Base-by-base conservation (phyloP, 2,797 vertebrate species). In the Mormyrops boulengeri region DNA sequence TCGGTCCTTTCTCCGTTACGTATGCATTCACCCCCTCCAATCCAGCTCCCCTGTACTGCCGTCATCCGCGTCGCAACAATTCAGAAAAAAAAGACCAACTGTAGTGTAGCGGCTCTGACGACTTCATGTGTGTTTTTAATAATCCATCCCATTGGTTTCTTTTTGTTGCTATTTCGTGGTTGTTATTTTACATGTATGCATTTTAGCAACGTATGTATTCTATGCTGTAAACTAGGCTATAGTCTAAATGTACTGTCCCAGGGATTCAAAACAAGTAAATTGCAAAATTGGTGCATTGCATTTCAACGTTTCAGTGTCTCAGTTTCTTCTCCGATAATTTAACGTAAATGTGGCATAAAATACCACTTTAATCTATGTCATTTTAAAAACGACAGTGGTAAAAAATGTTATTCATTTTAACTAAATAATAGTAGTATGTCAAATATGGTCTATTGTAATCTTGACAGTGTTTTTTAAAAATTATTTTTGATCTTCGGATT, bases 1-100 rank as follows among this genome's bases (percentile, higher is more conserved):
- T 95, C 93, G 91, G 88, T 91, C 93, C 92, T 94, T 92, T 94
- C 95, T 95, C 94, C 93, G 94, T 96, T 96, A 96, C 96, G 95
- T 96, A 93, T 89, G 90, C 73, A 91, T 92, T 92, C 85, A n/a
- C 82, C 90, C 90, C 12, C 88, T 90, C 90, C 92, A 91, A 92
- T 91, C 92, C 90, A 86, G 90, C 89, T 93, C 87, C 88, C 92
- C 89, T 92, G 91, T 90, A 92, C 92, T 2, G 73, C 92, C 95
- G 95, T 95, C 95, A 95, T 93, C 94, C 69, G 93, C 89, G 91
- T 94, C 92, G 92, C 91, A 94, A 94, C 91, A 88, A 91, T 89
- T 89, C 89, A 91, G 89, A 92, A 91, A 91, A 91, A 92, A 88
- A 89, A 92, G 92, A 93, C 92, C 92, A 89, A 90, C 92, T 93